A percentile compares a stretch with the other conserved stretches of the same genome.
Conservation (phyloP, 2,797 vertebrate species). For the Vireo griseus region DNA sequence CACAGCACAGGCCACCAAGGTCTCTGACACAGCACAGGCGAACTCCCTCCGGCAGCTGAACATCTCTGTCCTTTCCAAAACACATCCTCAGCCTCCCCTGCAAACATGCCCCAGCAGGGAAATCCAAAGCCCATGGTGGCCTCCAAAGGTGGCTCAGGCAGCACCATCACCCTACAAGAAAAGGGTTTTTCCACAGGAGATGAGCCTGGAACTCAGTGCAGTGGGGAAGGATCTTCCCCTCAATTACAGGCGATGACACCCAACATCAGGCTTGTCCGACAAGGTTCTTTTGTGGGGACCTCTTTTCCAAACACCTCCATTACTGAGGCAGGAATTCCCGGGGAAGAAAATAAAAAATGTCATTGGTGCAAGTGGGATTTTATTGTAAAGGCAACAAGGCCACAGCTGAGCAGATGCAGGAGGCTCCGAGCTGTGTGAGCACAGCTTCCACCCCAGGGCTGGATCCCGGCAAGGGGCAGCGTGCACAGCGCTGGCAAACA, state of each 20-base stretch:
- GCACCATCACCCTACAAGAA: background rate
- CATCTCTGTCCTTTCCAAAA: background rate
- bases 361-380: background rate
- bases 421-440: background rate
- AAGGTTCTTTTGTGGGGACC: background rate
- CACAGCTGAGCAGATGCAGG: background rate
- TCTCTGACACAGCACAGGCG: fast-evolving
- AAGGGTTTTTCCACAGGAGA: background rate
- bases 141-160: background rate
- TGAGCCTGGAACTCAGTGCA: fast-evolving
- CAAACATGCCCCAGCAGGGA: background rate
- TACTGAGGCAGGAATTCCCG: background rate
- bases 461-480: background rate
- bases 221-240: background rate
- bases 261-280: fast-evolving
- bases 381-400: background rate
- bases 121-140: background rate
- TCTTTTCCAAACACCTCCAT: background rate
- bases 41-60: background rate
- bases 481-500: fast-evolving
- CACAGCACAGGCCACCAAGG: background rate
- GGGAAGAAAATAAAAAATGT: background rate
- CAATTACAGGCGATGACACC: background rate
- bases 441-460: background rate
- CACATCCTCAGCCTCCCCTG: background rate